phyloP scores from a whole-genome alignment of 2,113 vertebrate genomes.

The Ursus arctos region DNA sequence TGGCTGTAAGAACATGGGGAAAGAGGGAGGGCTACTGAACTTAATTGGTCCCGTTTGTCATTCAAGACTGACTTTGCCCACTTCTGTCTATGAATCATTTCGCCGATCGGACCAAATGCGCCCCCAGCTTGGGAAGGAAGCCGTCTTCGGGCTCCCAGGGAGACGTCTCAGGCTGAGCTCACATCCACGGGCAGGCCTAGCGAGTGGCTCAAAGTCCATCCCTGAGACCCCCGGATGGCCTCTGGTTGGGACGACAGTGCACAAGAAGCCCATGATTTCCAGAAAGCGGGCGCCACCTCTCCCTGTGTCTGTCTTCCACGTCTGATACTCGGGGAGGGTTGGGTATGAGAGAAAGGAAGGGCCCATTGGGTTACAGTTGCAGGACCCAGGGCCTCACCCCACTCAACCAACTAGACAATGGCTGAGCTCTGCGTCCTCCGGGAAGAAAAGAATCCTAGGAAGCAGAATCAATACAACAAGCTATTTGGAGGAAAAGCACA shows the following conservation, averaged over 20 bases:
- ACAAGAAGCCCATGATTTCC: not conserved
- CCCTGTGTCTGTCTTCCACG: rapidly evolving
- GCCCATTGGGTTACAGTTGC: rapidly evolving
- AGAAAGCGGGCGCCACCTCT: rapidly evolving
- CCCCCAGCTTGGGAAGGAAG: not conserved
- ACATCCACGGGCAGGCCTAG: too few species aligned
- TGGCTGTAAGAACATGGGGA: not conserved
- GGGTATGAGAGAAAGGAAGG: not conserved
- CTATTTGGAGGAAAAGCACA: rapidly evolving
- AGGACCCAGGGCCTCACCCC: not conserved
- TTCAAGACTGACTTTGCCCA: not conserved
- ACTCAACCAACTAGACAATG: not conserved
- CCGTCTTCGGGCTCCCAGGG: not conserved
- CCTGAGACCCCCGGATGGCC: rapidly evolving
- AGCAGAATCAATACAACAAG: not conserved
- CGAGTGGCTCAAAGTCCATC: rapidly evolving
- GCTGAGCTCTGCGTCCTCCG: not conserved
- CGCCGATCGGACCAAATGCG: not conserved
- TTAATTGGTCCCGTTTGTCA: not conserved
- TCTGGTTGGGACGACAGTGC: rapidly evolving
- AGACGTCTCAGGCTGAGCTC: not conserved
- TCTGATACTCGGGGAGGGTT: not conserved
- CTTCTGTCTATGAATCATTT: not conserved
- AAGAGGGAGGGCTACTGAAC: not conserved
- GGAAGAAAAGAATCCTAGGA: not conserved